Conservation (phyloP, 2,888 invertebrate genomes). For the Panopea generosa region DNA sequence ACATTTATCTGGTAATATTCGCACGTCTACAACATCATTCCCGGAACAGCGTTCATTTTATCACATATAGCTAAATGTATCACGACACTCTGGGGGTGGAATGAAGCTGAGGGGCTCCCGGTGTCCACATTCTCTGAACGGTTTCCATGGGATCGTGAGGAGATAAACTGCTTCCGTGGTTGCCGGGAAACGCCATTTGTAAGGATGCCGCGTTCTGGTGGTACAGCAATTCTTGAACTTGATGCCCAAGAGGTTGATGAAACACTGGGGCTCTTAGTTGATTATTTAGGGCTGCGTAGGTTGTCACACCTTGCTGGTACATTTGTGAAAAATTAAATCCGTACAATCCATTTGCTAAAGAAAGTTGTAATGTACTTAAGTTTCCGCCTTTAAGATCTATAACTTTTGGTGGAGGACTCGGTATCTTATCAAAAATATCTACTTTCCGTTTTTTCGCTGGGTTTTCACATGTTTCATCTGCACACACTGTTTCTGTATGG, state of each 20-base stretch:
- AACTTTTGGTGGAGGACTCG: constrained; percentile 82
- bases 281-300: constrained; percentile 23
- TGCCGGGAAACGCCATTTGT: constrained; percentile 7
- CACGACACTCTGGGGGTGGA: constrained; percentile 50
- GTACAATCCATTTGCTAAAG: constrained; percentile 67
- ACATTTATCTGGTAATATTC: too few relatives aligned
- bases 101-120: constrained; percentile 44
- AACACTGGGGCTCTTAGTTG: constrained; percentile 32
- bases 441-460: constrained; percentile 67
- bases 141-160: constrained; percentile 44
- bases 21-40: too few relatives aligned
- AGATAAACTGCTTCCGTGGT: constrained; percentile 17
- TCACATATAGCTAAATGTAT: neutral
- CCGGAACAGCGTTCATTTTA: too few relatives aligned
- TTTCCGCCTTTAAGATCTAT: constrained; percentile 77
- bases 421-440: constrained; percentile 82
- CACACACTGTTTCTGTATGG: constrained; percentile 3
- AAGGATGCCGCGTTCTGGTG: constrained; percentile 33
- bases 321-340: constrained; percentile 55
- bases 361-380: constrained; percentile 68
- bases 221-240: constrained; percentile 35
- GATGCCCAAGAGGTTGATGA: constrained; percentile 10
- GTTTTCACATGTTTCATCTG: constrained; percentile 21
- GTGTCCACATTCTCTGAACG: constrained; percentile 17
- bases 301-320: constrained; percentile 34